Evolutionary conservation across 2,888 invertebrate species (phyloP), one percentile per base, ranked within the genome.

Genomic region (Aphodius granarius): DNA sequence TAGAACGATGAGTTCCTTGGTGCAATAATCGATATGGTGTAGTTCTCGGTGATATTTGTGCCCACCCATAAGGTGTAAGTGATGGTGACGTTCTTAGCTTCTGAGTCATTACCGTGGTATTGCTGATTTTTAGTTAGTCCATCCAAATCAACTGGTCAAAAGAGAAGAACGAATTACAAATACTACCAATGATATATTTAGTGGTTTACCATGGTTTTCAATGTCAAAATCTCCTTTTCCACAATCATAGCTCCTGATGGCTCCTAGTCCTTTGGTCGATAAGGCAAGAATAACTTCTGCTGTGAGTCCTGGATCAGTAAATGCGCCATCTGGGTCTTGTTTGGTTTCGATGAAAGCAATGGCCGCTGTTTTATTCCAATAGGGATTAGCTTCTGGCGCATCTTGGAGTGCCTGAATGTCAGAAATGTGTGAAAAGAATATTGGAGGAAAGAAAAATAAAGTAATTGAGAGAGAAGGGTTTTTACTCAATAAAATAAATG

Each of bases 31-130:
- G 91, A 92, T 75, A 95, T 89, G 15, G 94, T 95, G 85, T 93
- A 92, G 84, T 94, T 94, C 84, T 95, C 94, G 66, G 94, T 94
- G 73, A 95, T 92, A 85, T 95, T 94, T 78, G 94, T 94, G 78
- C 95, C 96, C 23, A 96, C 94, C 96, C 96, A 96, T 23, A 96
- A 89, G 0, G 95, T 95, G 87, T 96, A 96, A 0, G 93, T 93
- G 82, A 95, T 92, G 19, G 94, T 93, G 0, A 95, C 92, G 85
- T 94, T 95, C 72, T 91, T 88, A 0, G 90, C 90, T 76, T 91
- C 91, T 0, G 91, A 90, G 77, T 91, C 91, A 78, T 90, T 88
- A 3, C 90, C 90, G 76, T 86, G 86, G 64, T 80, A 79, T 5
- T 84, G 84, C 18, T 84, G 80, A 5, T 85, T 83, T 78, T 86